Conservation (phyloP, 2,888 invertebrate genomes). For the Melinaea marsaeus region DNA sequence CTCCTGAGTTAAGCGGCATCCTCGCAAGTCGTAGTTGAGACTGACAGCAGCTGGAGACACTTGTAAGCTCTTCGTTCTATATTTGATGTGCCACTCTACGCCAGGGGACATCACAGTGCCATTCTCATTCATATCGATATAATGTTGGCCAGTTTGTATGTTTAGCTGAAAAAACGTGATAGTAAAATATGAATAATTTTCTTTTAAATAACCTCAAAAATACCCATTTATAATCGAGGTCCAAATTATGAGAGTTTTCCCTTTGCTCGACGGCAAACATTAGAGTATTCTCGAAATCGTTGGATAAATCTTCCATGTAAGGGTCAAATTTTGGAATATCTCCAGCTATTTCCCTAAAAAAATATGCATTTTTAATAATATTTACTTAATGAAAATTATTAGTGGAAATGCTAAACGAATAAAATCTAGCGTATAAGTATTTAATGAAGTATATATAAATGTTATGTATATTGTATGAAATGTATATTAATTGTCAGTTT, state of each 20-base stretch:
- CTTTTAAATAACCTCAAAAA: background rate
- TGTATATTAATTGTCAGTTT: too few relatives aligned
- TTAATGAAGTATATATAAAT: too few relatives aligned
- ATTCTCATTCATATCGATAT: constrained; percentile 48
- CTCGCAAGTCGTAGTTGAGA: constrained; percentile 41
- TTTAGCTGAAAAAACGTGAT: constrained; percentile 39
- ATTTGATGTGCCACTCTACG: constrained; percentile 49
- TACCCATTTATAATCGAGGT: constrained; percentile 63
- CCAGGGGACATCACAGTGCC: constrained; percentile 55
- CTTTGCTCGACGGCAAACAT: constrained; percentile 53
- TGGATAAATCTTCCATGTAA: constrained; percentile 25
- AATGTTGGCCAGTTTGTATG: constrained; percentile 42
- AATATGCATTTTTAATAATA: too few relatives aligned
- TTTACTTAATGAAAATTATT: too few relatives aligned
- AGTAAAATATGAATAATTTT: too few relatives aligned
- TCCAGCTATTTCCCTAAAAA: background rate
- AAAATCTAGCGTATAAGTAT: too few relatives aligned
- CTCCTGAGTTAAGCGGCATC: constrained; percentile 42
- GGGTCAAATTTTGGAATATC: background rate
- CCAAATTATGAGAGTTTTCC: constrained; percentile 37
- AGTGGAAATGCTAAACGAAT: too few relatives aligned
- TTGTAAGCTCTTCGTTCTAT: constrained; percentile 34
- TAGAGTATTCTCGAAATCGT: constrained; percentile 42
- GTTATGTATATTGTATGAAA: too few relatives aligned
- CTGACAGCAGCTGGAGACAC: constrained; percentile 39